Conservation (phyloP, 2,797 vertebrate species). For the Halcyon chelicuti region DNA sequence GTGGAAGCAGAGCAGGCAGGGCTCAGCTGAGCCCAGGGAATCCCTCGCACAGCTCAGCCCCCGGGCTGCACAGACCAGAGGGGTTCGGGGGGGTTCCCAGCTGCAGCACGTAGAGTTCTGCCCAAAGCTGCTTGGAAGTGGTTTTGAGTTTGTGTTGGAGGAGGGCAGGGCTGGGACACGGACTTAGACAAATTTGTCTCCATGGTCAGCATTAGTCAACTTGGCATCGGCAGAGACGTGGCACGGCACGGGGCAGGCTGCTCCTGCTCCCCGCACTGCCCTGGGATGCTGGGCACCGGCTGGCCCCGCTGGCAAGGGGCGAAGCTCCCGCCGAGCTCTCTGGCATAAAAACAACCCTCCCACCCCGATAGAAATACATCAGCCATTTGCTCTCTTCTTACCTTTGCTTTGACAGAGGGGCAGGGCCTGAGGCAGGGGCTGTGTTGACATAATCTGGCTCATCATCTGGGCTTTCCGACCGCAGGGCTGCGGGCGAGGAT, state of each 20-base stretch:
- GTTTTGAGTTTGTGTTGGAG: neutral
- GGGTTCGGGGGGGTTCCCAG: neutral
- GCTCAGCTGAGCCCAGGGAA: neutral
- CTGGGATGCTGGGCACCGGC: neutral
- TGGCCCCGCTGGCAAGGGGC: neutral
- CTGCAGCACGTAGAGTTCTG: fast-evolving
- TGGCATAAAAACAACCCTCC: neutral
- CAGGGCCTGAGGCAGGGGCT: neutral
- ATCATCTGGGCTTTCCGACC: slow-evolving; percentile 21
- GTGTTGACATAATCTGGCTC: slow-evolving; percentile 78
- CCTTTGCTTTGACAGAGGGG: neutral
- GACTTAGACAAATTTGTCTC: neutral
- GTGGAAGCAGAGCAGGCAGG: neutral
- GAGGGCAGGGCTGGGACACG: neutral
- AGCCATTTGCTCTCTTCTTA: neutral
- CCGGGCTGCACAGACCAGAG: neutral
- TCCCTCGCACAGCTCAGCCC: neutral
- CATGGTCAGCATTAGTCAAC: fast-evolving
- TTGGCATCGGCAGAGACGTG: neutral
- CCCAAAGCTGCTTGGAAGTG: neutral
- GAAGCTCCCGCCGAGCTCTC: neutral
- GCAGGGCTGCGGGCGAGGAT: neutral
- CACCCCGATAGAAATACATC: neutral
- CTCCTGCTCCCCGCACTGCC: neutral
- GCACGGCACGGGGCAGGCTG: neutral